Evolutionary conservation across 1,140 invertebrate species (phyloP).

Genomic region (Conus betulinus): DNA sequence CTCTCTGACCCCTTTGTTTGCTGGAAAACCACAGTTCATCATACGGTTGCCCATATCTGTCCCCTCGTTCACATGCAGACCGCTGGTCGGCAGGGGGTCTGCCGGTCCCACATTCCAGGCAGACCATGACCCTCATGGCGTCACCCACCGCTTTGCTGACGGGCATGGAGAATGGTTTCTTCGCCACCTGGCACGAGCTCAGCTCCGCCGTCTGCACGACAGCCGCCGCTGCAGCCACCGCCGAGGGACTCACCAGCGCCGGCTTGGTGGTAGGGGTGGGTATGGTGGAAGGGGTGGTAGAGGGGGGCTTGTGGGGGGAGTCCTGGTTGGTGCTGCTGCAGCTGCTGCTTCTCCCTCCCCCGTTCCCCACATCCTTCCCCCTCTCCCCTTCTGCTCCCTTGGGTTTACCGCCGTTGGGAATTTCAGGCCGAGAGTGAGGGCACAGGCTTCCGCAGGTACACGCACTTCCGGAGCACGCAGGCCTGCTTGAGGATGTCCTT

Average conservation of each 20-base stretch:
- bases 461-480: conserved; percentile 71
- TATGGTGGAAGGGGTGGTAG: conserved; percentile 9
- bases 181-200: conserved; percentile 36
- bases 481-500: conserved; percentile 70
- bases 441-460: conserved; percentile 69
- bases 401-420: not conserved
- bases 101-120: not conserved
- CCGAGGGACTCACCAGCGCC: not conserved
- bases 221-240: not conserved
- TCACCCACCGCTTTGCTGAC: not conserved
- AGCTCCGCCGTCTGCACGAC: conserved; percentile 29
- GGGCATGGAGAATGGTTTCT: conserved; percentile 6
- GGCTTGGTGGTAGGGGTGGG: conserved; percentile 14
- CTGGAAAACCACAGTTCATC: no score
- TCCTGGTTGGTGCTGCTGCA: conserved; percentile 23
- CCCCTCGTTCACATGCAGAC: not conserved
- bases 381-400: not conserved
- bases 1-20: no score
- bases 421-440: conserved; percentile 53
- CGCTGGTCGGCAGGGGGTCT: not conserved
- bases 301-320: conserved; percentile 24
- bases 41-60: no score
- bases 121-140: not conserved
- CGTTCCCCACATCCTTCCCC: not conserved
- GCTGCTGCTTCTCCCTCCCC: conserved; percentile 16